Percentiles rank a stretch among this genome's conserved stretches.
Evolutionary conservation across 2,113 vertebrate species (phyloP).

Genomic region (Ahaetulla prasina): DNA sequence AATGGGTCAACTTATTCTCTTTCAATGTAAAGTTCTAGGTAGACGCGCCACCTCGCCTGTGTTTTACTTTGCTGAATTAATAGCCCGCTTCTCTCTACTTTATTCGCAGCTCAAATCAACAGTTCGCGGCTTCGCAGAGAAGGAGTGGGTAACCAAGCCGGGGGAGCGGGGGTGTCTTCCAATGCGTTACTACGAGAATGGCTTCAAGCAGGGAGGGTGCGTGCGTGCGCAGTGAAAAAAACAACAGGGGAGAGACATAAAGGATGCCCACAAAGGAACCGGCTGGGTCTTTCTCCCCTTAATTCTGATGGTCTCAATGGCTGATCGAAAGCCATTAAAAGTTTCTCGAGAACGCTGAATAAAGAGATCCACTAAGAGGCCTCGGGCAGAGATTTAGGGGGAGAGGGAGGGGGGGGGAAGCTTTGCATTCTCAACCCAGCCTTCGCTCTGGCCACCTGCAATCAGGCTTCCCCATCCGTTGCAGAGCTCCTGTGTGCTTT

Average conservation of each 20-base stretch:
- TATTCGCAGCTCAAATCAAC: background rate
- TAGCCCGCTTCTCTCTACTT: background rate
- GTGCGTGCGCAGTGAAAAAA: too few species aligned
- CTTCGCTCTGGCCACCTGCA: background rate
- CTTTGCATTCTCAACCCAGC: background rate
- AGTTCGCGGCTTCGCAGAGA: background rate
- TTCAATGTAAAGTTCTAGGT: background rate
- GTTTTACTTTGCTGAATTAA: background rate
- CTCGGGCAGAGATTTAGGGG: background rate
- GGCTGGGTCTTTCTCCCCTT: background rate
- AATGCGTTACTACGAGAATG: background rate
- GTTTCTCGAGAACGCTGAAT: background rate
- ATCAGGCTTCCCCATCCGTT: too few species aligned
- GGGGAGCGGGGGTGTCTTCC: background rate
- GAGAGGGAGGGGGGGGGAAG: accelerated
- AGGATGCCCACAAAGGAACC: background rate
- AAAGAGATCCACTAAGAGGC: background rate
- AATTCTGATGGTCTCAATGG: background rate
- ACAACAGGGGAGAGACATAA: background rate
- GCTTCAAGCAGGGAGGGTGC: background rate
- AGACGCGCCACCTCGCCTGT: background rate
- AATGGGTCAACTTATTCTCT: background rate
- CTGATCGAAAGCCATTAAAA: background rate
- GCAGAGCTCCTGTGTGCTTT: background rate
- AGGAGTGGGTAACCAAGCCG: too few species aligned